These are phyloP conservation scores for Cephalotes varians DNA, from an alignment of 2,888 invertebrate species.

Conservation along the genomic window DNA sequence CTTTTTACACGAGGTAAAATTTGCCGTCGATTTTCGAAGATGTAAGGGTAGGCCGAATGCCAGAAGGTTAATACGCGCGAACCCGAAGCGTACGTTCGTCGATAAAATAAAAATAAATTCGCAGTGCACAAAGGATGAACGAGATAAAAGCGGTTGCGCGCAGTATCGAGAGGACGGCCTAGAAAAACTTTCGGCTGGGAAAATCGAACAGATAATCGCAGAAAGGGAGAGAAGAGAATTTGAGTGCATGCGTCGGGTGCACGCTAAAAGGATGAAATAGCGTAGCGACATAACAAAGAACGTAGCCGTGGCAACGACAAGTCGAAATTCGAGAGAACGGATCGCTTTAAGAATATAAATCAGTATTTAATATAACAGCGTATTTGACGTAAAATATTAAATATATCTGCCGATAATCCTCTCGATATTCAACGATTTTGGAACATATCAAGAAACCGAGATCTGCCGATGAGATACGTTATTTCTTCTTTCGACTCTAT, in stretches of 20 bases:
- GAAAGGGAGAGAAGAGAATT: neutral
- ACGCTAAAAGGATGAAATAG: slow-evolving; percentile 8
- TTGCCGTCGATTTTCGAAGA: slow-evolving; percentile 20
- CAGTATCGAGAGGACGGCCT: neutral
- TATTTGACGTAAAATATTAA: slow-evolving; percentile 59
- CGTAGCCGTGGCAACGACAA: neutral
- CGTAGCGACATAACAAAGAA: slow-evolving; percentile 39
- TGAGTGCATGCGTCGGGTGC: neutral
- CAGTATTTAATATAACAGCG: slow-evolving; percentile 62
- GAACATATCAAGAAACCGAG: neutral
- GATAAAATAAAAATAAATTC: slow-evolving; percentile 38
- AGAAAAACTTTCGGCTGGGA: slow-evolving; percentile 15
- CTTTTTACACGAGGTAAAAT: slow-evolving; percentile 2
- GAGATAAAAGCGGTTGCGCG: neutral
- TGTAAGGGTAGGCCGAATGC: neutral
- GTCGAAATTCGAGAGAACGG: slow-evolving; percentile 9
- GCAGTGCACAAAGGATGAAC: slow-evolving; percentile 16
- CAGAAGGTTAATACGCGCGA: neutral
- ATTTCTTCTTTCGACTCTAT: neutral
- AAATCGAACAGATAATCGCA: neutral
- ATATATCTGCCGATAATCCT: neutral
- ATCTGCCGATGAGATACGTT: neutral
- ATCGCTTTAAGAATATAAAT: slow-evolving; percentile 64
- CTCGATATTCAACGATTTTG: slow-evolving; percentile 32
- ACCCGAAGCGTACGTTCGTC: neutral